Evolutionary conservation across 53 echinoderm and acorn worm genomes (phyloP).

Genomic region (Holothuria scabra): DNA sequence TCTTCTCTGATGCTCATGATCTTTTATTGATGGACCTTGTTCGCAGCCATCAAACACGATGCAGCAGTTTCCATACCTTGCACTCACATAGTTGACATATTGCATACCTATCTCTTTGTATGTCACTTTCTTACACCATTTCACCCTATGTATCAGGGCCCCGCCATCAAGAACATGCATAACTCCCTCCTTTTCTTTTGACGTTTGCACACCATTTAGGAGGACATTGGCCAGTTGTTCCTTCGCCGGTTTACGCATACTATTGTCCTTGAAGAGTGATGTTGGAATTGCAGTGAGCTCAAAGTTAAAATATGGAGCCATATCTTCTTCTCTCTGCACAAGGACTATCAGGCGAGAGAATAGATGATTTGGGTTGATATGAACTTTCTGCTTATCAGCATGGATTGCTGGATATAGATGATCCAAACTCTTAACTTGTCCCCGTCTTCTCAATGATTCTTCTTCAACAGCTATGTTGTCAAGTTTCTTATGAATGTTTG

Average conservation of each 20-base stretch:
- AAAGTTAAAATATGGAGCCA: no score
- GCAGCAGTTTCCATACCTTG: conserved; percentile 5
- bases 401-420: no score
- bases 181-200: no score
- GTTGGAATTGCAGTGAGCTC: conserved; percentile 23
- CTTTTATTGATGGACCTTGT: conserved; percentile 14
- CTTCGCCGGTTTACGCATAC: conserved; percentile 38
- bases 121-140: conserved; percentile 13
- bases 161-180: conserved; percentile 2
- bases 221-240: neutral
- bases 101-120: conserved; percentile 12
- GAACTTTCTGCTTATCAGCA: conserved; percentile 34
- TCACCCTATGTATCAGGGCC: conserved; percentile 22
- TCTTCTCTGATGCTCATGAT: conserved; percentile 33
- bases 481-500: neutral
- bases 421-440: conserved; percentile 3
- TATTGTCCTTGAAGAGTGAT: conserved; percentile 26
- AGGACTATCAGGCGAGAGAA: conserved; percentile 24
- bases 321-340: conserved; percentile 23
- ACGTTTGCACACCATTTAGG: neutral
- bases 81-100: conserved; percentile 7
- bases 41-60: conserved; percentile 51
- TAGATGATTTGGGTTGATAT: conserved; percentile 37
- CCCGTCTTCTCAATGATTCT: neutral
- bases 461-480: neutral